These are phyloP conservation scores for Melipona quadrifasciata DNA, from an alignment of 1,140 invertebrate genomes.

Conservation along the genomic window DNA sequence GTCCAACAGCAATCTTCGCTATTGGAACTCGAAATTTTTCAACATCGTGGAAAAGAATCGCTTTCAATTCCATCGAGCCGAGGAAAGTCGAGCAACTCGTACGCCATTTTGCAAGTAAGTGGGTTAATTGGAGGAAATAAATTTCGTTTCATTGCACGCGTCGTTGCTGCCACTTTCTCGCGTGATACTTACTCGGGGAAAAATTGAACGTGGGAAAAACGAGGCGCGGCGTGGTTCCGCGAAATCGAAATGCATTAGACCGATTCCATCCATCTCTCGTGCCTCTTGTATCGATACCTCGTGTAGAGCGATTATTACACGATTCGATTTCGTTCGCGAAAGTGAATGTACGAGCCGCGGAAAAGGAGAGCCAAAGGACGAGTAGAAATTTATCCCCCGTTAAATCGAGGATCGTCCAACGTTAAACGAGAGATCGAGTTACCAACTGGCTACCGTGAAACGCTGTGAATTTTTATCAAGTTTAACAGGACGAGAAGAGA, in stretches of 20 bases:
- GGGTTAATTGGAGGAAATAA: neutral
- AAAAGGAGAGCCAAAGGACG: constrained; percentile 8
- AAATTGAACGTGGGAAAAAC: neutral
- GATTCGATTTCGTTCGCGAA: constrained; percentile 22
- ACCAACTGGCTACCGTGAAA: constrained; percentile 52
- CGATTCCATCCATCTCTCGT: neutral
- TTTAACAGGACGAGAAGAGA: constrained; percentile 5
- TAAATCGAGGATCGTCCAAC: constrained; percentile 58
- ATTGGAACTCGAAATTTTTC: too few relatives aligned
- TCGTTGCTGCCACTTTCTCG: neutral
- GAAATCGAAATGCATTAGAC: neutral
- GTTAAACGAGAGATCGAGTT: constrained; percentile 65
- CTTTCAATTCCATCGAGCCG: too few relatives aligned
- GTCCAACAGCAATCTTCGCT: too few relatives aligned
- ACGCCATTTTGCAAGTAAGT: too few relatives aligned
- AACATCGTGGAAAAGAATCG: too few relatives aligned
- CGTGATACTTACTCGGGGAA: neutral
- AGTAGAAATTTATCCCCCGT: constrained; percentile 53
- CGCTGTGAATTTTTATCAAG: constrained; percentile 56
- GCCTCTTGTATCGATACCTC: constrained; percentile 15
- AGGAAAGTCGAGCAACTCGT: too few relatives aligned
- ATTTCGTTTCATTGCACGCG: neutral
- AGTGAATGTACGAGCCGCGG: neutral
- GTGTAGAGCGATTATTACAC: neutral
- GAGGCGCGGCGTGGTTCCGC: neutral